Percentiles rank a stretch among this genome's conserved stretches.
These are phyloP conservation scores for Psylliodes chrysocephalus DNA, from an alignment of 2,888 invertebrate genomes.

Conservation along the genomic window DNA sequence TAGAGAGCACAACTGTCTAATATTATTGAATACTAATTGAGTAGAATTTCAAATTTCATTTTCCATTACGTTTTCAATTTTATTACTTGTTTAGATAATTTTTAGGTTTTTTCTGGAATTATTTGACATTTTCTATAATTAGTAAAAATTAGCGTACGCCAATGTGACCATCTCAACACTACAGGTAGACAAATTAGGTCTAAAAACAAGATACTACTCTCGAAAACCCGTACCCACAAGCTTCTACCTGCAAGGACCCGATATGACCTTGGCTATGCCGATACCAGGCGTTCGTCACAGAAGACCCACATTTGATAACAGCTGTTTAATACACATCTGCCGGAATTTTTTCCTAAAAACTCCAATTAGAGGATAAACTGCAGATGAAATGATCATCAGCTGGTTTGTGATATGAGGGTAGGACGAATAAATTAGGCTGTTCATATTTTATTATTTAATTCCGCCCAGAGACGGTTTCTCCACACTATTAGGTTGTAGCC, in stretches of 20 bases:
- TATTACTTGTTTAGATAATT: no score
- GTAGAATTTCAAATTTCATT: no score
- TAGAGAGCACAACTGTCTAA: no score
- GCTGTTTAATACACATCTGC: conserved; percentile 34
- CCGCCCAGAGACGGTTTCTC: background rate
- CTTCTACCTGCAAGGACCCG: conserved; percentile 34
- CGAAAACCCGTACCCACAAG: conserved; percentile 13
- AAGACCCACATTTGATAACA: conserved; percentile 40
- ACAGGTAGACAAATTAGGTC: conserved; percentile 36
- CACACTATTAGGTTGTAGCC: no score
- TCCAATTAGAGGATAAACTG: conserved; percentile 32
- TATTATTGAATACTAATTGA: no score
- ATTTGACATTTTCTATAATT: no score
- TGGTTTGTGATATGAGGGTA: conserved; percentile 31
- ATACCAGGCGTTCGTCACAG: conserved; percentile 30
- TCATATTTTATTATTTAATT: background rate
- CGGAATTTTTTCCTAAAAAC: conserved; percentile 30
- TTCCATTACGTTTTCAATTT: no score
- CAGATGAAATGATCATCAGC: conserved; percentile 32
- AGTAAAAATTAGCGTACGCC: conserved; percentile 7
- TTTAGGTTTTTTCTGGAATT: no score
- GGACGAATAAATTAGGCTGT: conserved; percentile 12
- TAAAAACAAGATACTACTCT: conserved; percentile 31
- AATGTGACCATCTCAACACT: conserved; percentile 16
- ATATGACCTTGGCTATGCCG: conserved; percentile 34